These are phyloP conservation scores for Mus musculus DNA, from an alignment of 2,113 vertebrate genomes.

Conservation along the genomic window DNA sequence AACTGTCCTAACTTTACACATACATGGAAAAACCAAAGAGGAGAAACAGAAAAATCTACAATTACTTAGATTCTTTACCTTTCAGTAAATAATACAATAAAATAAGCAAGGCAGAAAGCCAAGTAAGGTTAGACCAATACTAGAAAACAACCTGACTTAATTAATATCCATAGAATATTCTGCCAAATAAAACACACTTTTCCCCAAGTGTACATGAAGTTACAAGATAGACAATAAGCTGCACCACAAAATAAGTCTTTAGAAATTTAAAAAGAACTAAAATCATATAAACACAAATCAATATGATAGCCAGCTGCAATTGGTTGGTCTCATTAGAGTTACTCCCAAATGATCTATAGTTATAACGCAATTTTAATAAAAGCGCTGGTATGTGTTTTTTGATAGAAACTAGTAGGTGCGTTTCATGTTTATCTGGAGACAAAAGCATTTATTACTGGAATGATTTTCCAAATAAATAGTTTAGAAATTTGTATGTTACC, in stretches of 20 bases:
- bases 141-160: background rate
- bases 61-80: background rate
- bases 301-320: background rate
- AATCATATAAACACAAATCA: background rate
- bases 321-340: background rate
- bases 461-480: background rate
- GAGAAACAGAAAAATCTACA: background rate
- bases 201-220: background rate
- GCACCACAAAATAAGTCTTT: background rate
- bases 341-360: background rate
- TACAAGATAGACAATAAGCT: background rate
- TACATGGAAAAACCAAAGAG: background rate
- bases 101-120: background rate
- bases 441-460: background rate
- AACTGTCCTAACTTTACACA: background rate
- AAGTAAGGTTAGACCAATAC: background rate
- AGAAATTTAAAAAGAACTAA: background rate
- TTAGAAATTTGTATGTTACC: background rate
- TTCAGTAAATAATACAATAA: background rate
- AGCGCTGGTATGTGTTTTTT: background rate
- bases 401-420: background rate
- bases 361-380: background rate
- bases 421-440: constrained; percentile 26
- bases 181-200: background rate
- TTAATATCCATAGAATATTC: background rate